Conservation (phyloP, 2,888 invertebrate species). For the Notocelia uddmanniana region DNA sequence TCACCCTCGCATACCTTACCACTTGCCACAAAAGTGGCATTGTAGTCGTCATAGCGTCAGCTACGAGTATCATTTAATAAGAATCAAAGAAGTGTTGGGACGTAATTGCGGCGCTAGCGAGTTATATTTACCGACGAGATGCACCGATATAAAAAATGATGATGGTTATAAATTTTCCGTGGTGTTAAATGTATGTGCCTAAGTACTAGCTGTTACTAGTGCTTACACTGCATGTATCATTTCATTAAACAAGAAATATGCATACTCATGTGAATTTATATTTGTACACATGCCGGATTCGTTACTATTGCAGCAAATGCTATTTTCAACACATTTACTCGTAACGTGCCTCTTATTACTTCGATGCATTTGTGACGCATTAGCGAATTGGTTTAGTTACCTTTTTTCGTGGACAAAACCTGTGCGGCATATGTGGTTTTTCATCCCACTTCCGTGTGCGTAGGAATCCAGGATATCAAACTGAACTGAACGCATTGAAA, state of each 20-base stretch:
- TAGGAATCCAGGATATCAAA: too few species aligned
- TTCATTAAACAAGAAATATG: conserved; percentile 1
- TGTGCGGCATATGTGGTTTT: too few species aligned
- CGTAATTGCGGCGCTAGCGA: not conserved
- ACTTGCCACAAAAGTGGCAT: not conserved
- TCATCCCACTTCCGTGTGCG: too few species aligned
- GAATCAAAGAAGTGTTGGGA: not conserved
- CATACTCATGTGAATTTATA: not conserved
- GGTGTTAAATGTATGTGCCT: not conserved
- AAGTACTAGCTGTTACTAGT: not conserved
- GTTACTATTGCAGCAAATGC: conserved; percentile 15
- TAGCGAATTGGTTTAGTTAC: not conserved
- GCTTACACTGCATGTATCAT: not conserved
- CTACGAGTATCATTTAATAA: not conserved
- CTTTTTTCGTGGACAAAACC: too few species aligned
- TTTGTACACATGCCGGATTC: conserved; percentile 1
- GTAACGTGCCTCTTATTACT: too few species aligned
- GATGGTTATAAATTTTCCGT: not conserved
- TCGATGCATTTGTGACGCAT: too few species aligned
- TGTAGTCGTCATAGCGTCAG: not conserved
- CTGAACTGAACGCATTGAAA: too few species aligned
- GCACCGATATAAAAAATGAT: not conserved
- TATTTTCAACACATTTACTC: conserved; percentile 59
- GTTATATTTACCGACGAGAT: not conserved
- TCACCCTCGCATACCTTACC: not conserved